A percentile compares a stretch with the other conserved stretches of the same genome.
These are phyloP conservation scores for Caenorhabditis japonica DNA, from an alignment of 2,888 invertebrate genomes.

Conservation along the genomic window DNA sequence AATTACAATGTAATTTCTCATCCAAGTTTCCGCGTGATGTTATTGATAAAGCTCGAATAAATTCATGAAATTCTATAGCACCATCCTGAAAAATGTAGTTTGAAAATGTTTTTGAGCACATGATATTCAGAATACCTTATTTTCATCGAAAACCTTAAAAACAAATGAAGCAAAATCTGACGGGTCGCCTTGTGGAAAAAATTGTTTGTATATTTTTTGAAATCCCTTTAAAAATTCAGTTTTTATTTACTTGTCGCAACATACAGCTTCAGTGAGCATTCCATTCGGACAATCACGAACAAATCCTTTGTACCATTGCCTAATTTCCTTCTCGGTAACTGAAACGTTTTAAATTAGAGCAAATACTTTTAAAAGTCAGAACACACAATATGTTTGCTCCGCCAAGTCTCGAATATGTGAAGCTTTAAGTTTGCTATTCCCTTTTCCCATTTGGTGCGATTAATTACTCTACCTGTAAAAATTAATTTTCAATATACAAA, in stretches of 20 bases:
- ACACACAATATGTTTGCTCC: constrained; percentile 92
- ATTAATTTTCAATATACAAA: not conserved
- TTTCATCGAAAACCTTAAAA: constrained; percentile 98
- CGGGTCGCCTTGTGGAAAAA: constrained; percentile 99
- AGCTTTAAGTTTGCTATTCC: constrained; percentile 94
- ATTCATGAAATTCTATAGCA: constrained; percentile 98
- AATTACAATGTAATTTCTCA: constrained; percentile 94
- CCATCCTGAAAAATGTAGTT: constrained; percentile 85
- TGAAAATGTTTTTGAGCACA: not conserved
- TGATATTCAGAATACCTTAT: constrained; percentile 87
- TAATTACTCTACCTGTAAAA: not conserved
- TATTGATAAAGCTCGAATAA: constrained; percentile 96
- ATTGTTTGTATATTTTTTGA: constrained; percentile 99
- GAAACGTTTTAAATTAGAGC: constrained; percentile 47
- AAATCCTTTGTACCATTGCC: constrained; percentile 85
- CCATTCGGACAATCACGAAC: constrained; percentile 96
- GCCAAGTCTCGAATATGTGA: constrained; percentile 93
- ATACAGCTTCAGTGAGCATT: constrained; percentile 92
- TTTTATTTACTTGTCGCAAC: constrained; percentile 56
- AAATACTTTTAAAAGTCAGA: constrained; percentile 16
- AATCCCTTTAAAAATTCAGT: constrained; percentile 88
- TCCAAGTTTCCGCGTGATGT: constrained; percentile 98
- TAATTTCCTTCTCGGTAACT: constrained; percentile 79
- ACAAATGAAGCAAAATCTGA: constrained; percentile 97
- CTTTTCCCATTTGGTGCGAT: constrained; percentile 87